Conservation (phyloP, 2,113 vertebrate genomes). For the Nesoenas mayeri region DNA sequence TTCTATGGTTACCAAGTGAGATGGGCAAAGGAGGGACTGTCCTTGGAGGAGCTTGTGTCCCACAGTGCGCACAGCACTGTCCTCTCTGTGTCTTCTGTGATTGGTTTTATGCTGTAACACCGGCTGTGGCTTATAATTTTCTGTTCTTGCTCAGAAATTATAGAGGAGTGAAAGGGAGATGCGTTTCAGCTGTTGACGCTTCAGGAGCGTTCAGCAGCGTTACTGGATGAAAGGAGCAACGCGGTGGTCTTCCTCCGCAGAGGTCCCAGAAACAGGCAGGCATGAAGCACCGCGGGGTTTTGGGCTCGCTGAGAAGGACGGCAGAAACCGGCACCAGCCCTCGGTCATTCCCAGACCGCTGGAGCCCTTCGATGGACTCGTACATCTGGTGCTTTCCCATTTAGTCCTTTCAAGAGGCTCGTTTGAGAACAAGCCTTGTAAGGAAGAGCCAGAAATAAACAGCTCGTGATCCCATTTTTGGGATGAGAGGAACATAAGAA, state of each 20-base stretch:
- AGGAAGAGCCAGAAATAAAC: conserved; percentile 24
- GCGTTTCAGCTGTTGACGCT: not conserved
- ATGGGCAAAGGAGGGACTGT: not conserved
- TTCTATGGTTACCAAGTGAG: not conserved
- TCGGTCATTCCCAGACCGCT: not conserved
- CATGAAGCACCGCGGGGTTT: not conserved
- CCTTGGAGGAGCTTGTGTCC: not conserved
- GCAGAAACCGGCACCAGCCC: not conserved
- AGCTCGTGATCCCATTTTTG: not conserved
- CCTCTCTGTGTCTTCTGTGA: accelerated
- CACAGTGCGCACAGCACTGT: not conserved
- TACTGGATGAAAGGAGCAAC: not conserved
- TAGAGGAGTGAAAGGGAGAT: conserved; percentile 18
- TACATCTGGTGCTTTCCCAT: conserved; percentile 14
- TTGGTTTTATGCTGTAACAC: not conserved
- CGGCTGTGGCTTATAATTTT: conserved; percentile 15
- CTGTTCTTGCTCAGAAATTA: conserved; percentile 27
- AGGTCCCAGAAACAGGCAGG: not conserved
- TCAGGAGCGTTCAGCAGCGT: not conserved
- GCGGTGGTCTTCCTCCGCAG: not conserved
- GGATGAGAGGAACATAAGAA: not conserved
- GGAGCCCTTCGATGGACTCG: not conserved
- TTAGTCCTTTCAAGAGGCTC: conserved; percentile 4
- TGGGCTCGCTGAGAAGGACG: not conserved
- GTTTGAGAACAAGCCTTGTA: not conserved